phyloP scores from a whole-genome alignment of 2,113 vertebrate species.

The Macheiramphus alcinus region DNA sequence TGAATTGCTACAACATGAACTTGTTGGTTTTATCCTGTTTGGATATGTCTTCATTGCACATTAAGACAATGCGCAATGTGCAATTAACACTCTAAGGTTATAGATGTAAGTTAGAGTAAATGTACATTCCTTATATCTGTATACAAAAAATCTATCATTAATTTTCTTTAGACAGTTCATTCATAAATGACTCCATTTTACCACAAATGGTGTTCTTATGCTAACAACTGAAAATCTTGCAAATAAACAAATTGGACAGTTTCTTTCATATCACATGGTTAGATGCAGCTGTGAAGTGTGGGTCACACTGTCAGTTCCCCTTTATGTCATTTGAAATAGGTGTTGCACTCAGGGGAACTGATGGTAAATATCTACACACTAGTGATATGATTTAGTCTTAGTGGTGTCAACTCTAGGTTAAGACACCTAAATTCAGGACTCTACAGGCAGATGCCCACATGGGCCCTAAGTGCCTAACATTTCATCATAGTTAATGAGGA shows the following conservation, averaged over 20 bases:
- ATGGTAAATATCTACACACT: not conserved
- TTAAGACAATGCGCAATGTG: not conserved
- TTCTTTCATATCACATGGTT: not conserved
- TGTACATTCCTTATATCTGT: not conserved
- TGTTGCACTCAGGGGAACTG: not conserved
- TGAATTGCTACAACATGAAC: not conserved
- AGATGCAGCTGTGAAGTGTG: not conserved
- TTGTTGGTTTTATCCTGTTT: not conserved
- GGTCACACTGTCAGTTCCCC: not conserved
- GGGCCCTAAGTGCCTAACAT: not conserved
- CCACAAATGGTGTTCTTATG: not conserved
- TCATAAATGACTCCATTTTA: rapidly evolving
- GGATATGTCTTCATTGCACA: not conserved
- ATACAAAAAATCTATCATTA: not conserved
- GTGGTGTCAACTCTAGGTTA: not conserved
- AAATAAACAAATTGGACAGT: not conserved
- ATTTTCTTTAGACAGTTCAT: not conserved
- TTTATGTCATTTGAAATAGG: not conserved
- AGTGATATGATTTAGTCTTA: not conserved
- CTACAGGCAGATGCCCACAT: not conserved
- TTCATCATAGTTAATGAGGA: not conserved
- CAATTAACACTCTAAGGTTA: not conserved
- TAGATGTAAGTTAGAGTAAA: not conserved
- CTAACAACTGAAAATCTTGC: not conserved
- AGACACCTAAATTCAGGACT: not conserved